Evolutionary conservation across 2,797 vertebrate species (phyloP), one percentile per base, ranked within the genome.

Genomic region (Esox masquinongy): DNA sequence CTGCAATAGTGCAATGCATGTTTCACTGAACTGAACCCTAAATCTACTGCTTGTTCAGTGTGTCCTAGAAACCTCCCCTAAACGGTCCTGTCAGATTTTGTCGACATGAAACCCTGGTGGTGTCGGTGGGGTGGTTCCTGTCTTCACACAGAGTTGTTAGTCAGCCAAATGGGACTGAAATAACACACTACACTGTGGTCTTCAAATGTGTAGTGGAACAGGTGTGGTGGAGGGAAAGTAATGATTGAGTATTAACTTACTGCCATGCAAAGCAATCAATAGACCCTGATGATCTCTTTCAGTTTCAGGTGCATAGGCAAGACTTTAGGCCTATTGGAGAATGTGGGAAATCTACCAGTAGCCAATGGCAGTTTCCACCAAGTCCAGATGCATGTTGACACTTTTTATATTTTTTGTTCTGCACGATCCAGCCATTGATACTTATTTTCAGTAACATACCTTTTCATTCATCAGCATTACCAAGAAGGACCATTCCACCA

Each of bases 391-490:
- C 19, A 53, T 53, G 51, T 9, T 53, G 16, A 53, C 36, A 39
- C 7, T 39, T 39, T 9, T 3, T 1, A 22, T 24, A 8, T 24
- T 22, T 22, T 22, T 59, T 8, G 22, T 24, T 22, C 17, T 19
- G 9, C 56, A 47, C 3, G 43, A 47, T 12, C 11, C 56, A 24
- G 56, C 1, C 2, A 22, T 56, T 2, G 7, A 56, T 1, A 22
- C 16, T 68, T 43, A 29, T 39, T 68, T 5, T 29, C 68, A 24
- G 22, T 43, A 43, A 68, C n/a, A 9, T 36, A n/a, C n/a, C 19
- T 47, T 47, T 47, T 47, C 9, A 61, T 56, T 77, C 51, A 31
- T 22, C 80, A 93, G 91, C 15, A 1, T 92, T 77, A 84, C 78
- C 31, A 61, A 1, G 47, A 89, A 1, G 56, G 56, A 73, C 0